These are phyloP conservation scores for Somateria mollissima DNA, from an alignment of 2,797 vertebrate species.

Conservation along the genomic window DNA sequence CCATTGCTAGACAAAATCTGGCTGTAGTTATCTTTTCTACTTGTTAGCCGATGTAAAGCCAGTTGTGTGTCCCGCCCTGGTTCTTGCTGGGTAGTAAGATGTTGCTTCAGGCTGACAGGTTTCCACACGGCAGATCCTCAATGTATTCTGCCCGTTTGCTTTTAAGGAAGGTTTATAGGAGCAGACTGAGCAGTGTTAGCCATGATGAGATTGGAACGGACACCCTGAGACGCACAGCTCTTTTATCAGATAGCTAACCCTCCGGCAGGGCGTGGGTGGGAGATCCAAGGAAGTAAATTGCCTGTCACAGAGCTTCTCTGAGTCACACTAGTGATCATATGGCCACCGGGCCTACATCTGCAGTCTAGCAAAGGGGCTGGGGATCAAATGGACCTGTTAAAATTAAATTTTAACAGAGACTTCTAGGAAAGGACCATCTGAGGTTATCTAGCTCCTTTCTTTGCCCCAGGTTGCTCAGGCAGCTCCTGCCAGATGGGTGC, in stretches of 20 bases:
- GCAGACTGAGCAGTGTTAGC: not conserved
- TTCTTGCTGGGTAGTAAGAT: not conserved
- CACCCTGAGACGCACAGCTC: not conserved
- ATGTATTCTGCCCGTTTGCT: not conserved
- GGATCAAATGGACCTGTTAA: not conserved
- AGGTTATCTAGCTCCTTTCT: not conserved
- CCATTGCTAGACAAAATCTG: not conserved
- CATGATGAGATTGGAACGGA: not conserved
- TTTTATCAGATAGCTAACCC: conserved; percentile 2
- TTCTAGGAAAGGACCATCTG: not conserved
- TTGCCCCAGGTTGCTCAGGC: not conserved
- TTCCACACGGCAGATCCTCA: not conserved
- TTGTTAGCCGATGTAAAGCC: not conserved
- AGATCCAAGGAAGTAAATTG: conserved; percentile 32
- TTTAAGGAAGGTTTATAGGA: not conserved
- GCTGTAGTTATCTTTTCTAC: not conserved
- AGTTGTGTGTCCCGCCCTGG: not conserved
- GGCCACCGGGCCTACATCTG: not conserved
- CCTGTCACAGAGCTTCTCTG: not conserved
- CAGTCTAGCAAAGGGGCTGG: not conserved
- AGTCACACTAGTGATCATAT: not conserved
- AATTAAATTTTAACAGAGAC: not conserved
- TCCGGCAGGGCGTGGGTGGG: not conserved
- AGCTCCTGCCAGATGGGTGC: not conserved
- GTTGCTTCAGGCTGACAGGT: not conserved